phyloP scores from a whole-genome alignment of 2,113 vertebrate genomes.

The Grallaria varia region DNA sequence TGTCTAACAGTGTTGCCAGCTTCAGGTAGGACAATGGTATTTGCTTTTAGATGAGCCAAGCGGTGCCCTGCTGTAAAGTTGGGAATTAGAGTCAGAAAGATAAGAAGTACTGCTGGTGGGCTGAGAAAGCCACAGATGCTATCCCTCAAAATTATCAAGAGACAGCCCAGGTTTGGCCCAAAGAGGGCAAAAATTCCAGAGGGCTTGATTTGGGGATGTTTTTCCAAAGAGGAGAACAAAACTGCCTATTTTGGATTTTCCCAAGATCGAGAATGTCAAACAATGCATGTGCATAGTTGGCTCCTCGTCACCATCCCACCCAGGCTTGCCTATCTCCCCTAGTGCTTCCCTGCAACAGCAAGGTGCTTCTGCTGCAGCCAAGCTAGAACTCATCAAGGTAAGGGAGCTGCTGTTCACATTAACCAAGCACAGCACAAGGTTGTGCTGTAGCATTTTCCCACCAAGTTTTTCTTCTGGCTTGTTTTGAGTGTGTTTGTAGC shows the following conservation, averaged over 20 bases:
- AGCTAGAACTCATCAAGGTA: background rate
- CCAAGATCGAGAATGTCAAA: background rate
- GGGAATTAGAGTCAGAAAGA: background rate
- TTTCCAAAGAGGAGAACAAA: background rate
- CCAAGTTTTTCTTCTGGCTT: background rate
- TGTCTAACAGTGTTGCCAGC: background rate
- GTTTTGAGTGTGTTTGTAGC: background rate
- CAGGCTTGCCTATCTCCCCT: background rate
- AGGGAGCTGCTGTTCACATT: background rate
- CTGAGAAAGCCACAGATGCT: background rate
- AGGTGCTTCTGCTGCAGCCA: accelerated
- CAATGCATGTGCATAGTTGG: background rate
- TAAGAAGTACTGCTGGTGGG: background rate
- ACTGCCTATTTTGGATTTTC: background rate
- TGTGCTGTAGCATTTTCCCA: background rate
- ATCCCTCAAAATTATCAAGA: background rate
- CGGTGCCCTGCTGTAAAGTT: background rate
- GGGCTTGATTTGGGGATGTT: background rate
- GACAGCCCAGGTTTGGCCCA: background rate
- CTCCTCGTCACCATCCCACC: background rate
- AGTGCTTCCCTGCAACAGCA: accelerated
- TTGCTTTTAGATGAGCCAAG: background rate
- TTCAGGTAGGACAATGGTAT: background rate
- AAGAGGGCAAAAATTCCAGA: background rate
- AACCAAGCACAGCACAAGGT: background rate